Evolutionary conservation across 2,113 vertebrate species (phyloP).

Genomic region (Cervus canadensis): DNA sequence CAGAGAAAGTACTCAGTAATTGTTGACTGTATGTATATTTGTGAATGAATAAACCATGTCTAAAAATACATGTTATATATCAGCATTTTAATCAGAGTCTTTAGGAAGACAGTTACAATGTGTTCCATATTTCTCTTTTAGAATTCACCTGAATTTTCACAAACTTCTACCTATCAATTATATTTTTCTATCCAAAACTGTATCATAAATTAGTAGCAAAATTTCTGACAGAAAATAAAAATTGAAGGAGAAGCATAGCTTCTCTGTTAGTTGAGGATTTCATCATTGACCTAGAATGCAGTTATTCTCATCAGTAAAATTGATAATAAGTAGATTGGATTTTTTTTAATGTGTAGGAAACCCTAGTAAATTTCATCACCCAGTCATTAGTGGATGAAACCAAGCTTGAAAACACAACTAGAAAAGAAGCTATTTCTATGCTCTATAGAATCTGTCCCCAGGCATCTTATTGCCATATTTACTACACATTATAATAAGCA

Average conservation of each 20-base stretch:
- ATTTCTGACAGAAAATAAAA: constrained; percentile 16
- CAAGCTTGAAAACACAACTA: constrained; percentile 48
- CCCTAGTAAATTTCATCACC: background rate
- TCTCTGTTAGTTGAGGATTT: background rate
- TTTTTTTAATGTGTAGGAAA: background rate
- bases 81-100: background rate
- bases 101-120: background rate
- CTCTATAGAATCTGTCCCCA: background rate
- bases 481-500: background rate
- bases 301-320: constrained; percentile 26
- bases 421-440: constrained; percentile 34
- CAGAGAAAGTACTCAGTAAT: background rate
- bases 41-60: background rate
- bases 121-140: background rate
- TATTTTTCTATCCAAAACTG: background rate
- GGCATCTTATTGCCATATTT: constrained; percentile 21
- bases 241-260: background rate
- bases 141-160: background rate
- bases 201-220: background rate
- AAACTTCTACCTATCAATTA: background rate
- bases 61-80: background rate
- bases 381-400: constrained; percentile 30
- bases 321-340: background rate
- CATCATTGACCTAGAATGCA: background rate
- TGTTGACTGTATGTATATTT: background rate